Conservation (phyloP, 2,797 vertebrate genomes). For the Novumbra hubbsi region DNA sequence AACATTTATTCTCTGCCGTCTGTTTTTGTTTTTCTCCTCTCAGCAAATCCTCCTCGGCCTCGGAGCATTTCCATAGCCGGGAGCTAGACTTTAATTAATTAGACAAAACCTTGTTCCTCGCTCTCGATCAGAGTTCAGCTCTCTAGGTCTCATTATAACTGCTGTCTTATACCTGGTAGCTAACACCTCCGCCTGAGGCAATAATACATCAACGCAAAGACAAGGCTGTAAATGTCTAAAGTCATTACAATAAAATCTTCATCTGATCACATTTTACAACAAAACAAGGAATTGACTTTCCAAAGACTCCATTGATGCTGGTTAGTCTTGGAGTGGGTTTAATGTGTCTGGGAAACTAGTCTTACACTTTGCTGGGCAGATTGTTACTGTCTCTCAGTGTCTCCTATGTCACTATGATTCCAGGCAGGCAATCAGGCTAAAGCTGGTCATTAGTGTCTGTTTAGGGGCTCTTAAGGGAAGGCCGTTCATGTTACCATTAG, state of each 20-base stretch:
- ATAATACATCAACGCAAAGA: neutral
- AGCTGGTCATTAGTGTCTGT: constrained; percentile 45
- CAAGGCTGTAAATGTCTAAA: neutral
- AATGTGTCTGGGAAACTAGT: neutral
- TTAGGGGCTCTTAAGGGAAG: constrained; percentile 55
- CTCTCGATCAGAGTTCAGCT: constrained; percentile 10
- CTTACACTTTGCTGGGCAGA: neutral
- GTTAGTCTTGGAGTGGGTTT: neutral
- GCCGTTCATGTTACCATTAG: constrained; percentile 61
- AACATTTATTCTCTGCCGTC: constrained; percentile 56
- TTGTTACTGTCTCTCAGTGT: neutral
- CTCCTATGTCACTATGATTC: neutral
- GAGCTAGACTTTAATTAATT: constrained; percentile 40
- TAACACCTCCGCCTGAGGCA: neutral
- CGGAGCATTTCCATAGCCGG: constrained; percentile 40
- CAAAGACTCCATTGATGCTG: neutral
- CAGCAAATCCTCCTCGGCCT: constrained; percentile 34
- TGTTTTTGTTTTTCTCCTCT: constrained; percentile 38
- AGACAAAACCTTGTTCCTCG: neutral
- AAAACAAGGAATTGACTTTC: neutral
- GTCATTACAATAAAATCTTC: neutral
- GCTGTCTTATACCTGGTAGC: neutral
- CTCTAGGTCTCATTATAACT: neutral
- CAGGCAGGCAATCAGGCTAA: constrained; percentile 44
- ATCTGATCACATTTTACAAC: neutral